Evolutionary conservation across 1,140 invertebrate species (phyloP).

Genomic region (Copidosoma floridanum): DNA sequence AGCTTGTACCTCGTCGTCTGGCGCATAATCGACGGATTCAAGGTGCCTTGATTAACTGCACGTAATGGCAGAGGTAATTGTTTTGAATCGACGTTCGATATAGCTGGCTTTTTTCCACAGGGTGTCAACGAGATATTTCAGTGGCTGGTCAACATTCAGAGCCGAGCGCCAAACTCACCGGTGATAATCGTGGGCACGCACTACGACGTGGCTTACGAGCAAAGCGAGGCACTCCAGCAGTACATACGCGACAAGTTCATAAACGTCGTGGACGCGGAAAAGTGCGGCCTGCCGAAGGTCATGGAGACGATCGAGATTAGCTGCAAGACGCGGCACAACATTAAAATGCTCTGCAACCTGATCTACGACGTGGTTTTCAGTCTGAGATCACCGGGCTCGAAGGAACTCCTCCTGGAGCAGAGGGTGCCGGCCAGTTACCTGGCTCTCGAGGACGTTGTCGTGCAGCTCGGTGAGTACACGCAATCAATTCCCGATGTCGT

Average conservation of each 20-base stretch:
- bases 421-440: constrained; percentile 95
- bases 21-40: constrained; percentile 90
- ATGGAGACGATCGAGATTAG: constrained; percentile 91
- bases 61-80: too few relatives aligned
- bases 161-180: constrained; percentile 88
- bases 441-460: constrained; percentile 88
- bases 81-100: too few relatives aligned
- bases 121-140: constrained; percentile 89
- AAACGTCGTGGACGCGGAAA: constrained; percentile 91
- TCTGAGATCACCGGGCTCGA: constrained; percentile 83
- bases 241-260: constrained; percentile 88
- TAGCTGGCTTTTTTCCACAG: constrained; percentile 5
- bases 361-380: constrained; percentile 94
- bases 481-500: too few relatives aligned
- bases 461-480: constrained; percentile 48
- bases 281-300: constrained; percentile 90
- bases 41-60: constrained; percentile 34
- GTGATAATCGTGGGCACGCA: constrained; percentile 94
- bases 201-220: constrained; percentile 83
- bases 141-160: constrained; percentile 95
- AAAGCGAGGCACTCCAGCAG: constrained; percentile 81
- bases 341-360: constrained; percentile 85
- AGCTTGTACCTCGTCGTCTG: constrained; percentile 95
- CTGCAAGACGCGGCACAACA: constrained; percentile 87
- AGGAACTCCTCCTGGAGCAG: constrained; percentile 88